A percentile compares a stretch with the other conserved stretches of the same genome.
Evolutionary conservation across 2,797 vertebrate genomes (phyloP).

Genomic region (Sebastes itinus): DNA sequence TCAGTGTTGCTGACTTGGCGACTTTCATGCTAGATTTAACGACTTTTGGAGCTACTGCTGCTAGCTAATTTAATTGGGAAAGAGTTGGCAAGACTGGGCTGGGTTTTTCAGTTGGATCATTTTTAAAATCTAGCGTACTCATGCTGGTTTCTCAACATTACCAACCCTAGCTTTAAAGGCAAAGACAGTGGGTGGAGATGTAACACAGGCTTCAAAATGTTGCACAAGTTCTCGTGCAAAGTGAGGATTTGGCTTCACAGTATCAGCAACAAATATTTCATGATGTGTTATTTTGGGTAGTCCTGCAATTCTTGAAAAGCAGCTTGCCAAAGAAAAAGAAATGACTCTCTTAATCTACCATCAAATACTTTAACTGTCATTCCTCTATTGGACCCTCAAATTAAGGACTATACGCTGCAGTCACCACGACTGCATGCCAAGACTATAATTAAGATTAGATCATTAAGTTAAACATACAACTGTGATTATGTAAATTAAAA

Average conservation of each 20-base stretch:
- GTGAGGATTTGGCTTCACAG: constrained; percentile 48
- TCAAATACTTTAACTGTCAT: constrained; percentile 48
- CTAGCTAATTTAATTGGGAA: not conserved
- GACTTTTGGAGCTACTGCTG: not conserved
- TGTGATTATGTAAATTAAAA: constrained; percentile 69
- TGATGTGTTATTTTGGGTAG: constrained; percentile 64
- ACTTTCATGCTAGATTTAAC: not conserved
- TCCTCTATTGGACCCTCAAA: constrained; percentile 46
- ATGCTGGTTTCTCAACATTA: not conserved
- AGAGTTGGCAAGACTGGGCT: not conserved
- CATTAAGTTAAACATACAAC: constrained; percentile 65
- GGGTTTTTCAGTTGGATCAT: not conserved
- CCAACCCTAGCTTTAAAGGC: not conserved
- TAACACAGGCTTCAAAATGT: constrained; percentile 51
- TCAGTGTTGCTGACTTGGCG: not conserved
- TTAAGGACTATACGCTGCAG: constrained; percentile 53
- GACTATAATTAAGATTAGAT: constrained; percentile 67
- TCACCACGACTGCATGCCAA: constrained; percentile 48
- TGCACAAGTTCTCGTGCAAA: constrained; percentile 55
- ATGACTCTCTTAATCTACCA: constrained; percentile 27
- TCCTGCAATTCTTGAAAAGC: constrained; percentile 42
- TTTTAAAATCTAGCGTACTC: not conserved
- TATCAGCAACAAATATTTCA: constrained; percentile 61
- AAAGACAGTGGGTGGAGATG: constrained; percentile 63
- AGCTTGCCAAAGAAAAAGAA: constrained; percentile 45